Evolutionary conservation across 2,113 vertebrate species (phyloP), one percentile per base, ranked within the genome.

Genomic region (Carassius auratus): DNA sequence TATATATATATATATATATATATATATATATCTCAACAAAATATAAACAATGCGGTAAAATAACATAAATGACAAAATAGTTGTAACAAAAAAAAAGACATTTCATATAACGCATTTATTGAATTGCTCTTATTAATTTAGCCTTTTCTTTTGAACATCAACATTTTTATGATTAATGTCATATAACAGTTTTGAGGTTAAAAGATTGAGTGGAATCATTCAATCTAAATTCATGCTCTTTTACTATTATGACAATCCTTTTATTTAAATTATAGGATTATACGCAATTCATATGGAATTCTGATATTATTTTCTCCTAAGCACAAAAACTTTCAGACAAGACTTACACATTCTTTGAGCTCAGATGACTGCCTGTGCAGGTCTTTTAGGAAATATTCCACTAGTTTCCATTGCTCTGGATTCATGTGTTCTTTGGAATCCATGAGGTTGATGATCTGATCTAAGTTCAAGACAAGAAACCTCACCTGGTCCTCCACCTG

Each of bases 271-370:
- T 38, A 38, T 38, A 38, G 30, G 30, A 30, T 30, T 30, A 30
- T 30, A 30, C 30, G 30, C 30, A 30, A 5, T 10, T 45, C 45
- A 45, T 45, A 45, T 45, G 45, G 45, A 45, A 45, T 45, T 45
- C 45, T 45, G 9, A 45, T 10, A 45, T 45, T 8, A 45, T 8
- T 45, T 45, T 45, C 2, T 45, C 45, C 8, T 45, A 45, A 45
- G 45, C 45, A 45, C 45, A 45, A 45, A 45, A 10, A 45, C 45
- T 45, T 12, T 48, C 21, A 64, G 5, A 23, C 21, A 66, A 73
- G 3, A 86, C 87, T 85, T 87, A 89, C 88, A 30, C 88, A 89
- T 45, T 64, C 45, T 77, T 78, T 45, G n/a, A 89, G 71, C 30
- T 85, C 83, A 15, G 61, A 55, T n/a, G 71, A 55, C 9, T 87